Evolutionary conservation across 2,797 vertebrate species (phyloP), one percentile per base, ranked within the genome.

Genomic region (Lates japonicus): DNA sequence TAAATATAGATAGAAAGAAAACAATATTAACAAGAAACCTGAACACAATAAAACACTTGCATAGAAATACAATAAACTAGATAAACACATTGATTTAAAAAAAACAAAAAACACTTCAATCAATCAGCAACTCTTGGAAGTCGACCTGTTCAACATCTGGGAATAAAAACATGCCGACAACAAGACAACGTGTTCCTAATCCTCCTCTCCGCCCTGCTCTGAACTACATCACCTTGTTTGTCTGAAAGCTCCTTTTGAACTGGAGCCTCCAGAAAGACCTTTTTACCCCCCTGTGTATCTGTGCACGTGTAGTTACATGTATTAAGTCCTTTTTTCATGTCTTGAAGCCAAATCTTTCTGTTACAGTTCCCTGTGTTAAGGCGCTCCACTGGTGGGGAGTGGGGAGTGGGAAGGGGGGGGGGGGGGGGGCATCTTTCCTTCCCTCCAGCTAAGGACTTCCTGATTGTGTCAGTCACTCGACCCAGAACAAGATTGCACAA

Each of bases 391-490:
- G 25, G 25, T 55, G 13, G 64, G 65, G 66, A 29, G 25, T 29
- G 25, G 1, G 25, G 25, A 2, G 25, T 29, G 55, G 31, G 5
- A 33, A 7, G 49, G 29, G 51, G 6, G 25, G 8, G 55, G 10
- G 22, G 25, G 10, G 22, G 76, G 6, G 78, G n/a, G 70, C 70
- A 59, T 75, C 25, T 52, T 58, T 39, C 86, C 44, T 61, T 12
- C 77, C 90, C 85, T 85, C 41, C 5, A 55, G 88, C 80, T 44
- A 55, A 48, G 49, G 25, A 82, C 83, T 77, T 78, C 73, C 79
- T 82, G 66, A 74, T 72, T 49, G 44, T 85, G 82, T 86, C 88
- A 80, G 70, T 78, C 82, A 84, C 22, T 83, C 76, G 65, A 70
- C 70, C 31, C 59, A 60, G 68, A 91, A 87, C 76, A 76, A 76